Evolutionary conservation across 2,113 vertebrate species (phyloP).

Genomic region (Hydrolagus affinis): DNA sequence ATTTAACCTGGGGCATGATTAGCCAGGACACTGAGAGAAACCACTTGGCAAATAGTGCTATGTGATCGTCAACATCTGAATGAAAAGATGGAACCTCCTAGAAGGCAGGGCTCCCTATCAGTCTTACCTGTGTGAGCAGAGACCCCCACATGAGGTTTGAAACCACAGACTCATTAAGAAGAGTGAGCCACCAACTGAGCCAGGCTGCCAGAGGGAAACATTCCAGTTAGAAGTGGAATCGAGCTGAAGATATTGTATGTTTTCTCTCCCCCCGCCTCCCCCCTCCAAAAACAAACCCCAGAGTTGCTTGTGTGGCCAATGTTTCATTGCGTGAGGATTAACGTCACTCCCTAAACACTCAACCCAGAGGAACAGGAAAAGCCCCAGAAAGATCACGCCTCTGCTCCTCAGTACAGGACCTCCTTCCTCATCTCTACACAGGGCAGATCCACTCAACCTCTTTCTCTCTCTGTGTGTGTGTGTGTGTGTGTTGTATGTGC

Average conservation of each 20-base stretch:
- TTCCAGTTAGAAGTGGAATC: neutral
- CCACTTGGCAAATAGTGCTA: no score
- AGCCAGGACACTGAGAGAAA: no score
- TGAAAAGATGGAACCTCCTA: no score
- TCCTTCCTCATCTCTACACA: neutral
- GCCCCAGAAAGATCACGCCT: neutral
- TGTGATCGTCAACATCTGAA: no score
- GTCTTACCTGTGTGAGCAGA: no score
- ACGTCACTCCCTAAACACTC: constrained; percentile 16
- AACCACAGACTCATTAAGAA: no score
- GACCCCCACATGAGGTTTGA: no score
- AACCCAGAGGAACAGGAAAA: constrained; percentile 25
- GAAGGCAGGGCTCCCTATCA: no score
- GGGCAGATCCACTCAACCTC: neutral
- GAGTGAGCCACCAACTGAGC: no score
- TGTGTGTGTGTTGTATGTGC: no score
- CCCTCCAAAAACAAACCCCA: neutral
- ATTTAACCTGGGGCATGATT: no score
- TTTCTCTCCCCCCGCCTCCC: no score
- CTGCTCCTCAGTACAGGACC: neutral
- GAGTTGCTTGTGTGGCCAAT: constrained; percentile 9
- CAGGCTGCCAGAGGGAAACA: neutral
- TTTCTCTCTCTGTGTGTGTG: neutral
- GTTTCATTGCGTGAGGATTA: neutral
- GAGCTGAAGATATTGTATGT: neutral